Evolutionary conservation across 2,797 vertebrate genomes (phyloP), one percentile per base, ranked within the genome.

Genomic region (Sebastiscus albofasciatus): DNA sequence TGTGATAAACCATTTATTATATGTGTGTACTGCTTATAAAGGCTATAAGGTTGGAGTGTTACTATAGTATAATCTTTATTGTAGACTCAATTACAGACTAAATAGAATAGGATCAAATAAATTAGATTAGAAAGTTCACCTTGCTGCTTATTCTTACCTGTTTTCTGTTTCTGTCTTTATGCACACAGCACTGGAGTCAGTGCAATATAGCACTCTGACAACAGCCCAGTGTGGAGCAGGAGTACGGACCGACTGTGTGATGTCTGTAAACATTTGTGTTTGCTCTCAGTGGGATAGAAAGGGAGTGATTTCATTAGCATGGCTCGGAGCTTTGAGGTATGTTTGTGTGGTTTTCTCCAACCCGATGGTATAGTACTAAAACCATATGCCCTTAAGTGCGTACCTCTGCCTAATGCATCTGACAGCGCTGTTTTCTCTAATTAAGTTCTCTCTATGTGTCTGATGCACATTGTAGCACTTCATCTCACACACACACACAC

Each of bases 351-450:
- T 94, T 94, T 91, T 93, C 79, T 84, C 20, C 90, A 80, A 95
- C 92, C 94, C 90, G 87, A 94, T 93, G 94, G 90, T 95, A 85
- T 91, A 88, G 91, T 91, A 93, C 93, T 93, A 95, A 95, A 96
- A 96, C 93, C 95, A 95, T 96, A 96, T 96, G 95, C 95, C 95
- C 95, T 95, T 95, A 96, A 95, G 96, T 95, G 93, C 3, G 87
- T 93, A 92, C 93, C 95, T 93, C 94, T 85, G 89, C 90, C 93
- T 95, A 96, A 94, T 95, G 94, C 92, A 95, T 96, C 90, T 96
- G 96, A 96, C 96, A 96, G 96, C 90, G 87, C 95, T 96, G 95
- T 91, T 96, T 95, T 95, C 94, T 96, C 92, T 96, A 95, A 96
- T 96, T 96, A 96, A 95, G 92, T 93, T 95, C 94, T 95, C 87